Conservation (phyloP, 2,888 invertebrate genomes). For the Bellardia bayeri region DNA sequence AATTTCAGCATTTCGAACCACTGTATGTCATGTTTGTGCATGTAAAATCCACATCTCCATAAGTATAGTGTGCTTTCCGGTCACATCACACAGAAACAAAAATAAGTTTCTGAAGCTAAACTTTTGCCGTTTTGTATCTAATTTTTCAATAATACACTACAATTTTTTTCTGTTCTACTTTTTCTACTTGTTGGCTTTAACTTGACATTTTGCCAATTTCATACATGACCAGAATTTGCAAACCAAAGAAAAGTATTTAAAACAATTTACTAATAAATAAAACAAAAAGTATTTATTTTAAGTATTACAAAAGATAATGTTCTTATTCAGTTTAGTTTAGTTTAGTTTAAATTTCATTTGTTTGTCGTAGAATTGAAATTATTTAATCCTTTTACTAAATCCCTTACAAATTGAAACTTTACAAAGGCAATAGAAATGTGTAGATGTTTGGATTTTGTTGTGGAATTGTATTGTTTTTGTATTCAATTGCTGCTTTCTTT, state of each 20-base stretch:
- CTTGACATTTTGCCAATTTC: slow-evolving; percentile 54
- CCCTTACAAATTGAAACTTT: slow-evolving; percentile 62
- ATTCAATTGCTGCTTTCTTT: background rate
- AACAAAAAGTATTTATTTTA: slow-evolving; percentile 14
- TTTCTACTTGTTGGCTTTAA: background rate
- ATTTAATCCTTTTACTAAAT: slow-evolving; percentile 61
- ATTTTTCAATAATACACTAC: background rate
- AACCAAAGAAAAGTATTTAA: slow-evolving; percentile 27
- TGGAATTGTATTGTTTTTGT: slow-evolving; percentile 4
- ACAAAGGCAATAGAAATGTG: background rate
- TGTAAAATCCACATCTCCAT: background rate
- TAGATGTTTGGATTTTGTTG: background rate
- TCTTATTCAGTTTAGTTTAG: background rate
- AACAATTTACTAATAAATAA: slow-evolving; percentile 2
- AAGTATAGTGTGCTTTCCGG: background rate
- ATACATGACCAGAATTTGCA: slow-evolving; percentile 51
- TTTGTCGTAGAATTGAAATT: slow-evolving; percentile 22
- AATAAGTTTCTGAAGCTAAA: slow-evolving; percentile 24
- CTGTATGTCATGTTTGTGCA: too few relatives aligned
- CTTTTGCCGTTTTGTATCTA: background rate
- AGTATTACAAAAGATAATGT: background rate
- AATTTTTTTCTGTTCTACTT: background rate
- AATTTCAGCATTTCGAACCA: too few relatives aligned
- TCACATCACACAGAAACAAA: background rate
- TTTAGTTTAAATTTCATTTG: slow-evolving; percentile 36